Percentiles rank a stretch among this genome's conserved stretches.
Evolutionary conservation across 2,888 invertebrate species (phyloP).

Genomic region (Synanthedon formicaeformis): DNA sequence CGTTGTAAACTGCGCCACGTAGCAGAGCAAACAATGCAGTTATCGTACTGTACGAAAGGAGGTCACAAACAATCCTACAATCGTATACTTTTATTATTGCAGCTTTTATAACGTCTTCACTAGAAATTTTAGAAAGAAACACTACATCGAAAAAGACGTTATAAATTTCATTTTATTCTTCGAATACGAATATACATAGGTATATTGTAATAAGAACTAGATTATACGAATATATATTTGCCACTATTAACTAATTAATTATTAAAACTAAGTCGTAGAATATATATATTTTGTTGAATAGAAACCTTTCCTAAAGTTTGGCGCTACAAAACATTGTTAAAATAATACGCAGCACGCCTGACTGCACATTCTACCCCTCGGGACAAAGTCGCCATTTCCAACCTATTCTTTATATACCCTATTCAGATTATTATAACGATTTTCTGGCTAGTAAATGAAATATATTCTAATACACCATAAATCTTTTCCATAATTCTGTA

Average conservation of each 20-base stretch:
- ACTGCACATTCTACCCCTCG: conserved; percentile 19
- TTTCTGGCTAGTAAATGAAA: neutral
- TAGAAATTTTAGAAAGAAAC: too few species aligned
- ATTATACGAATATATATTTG: too few species aligned
- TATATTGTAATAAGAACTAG: too few species aligned
- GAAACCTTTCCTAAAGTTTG: conserved; percentile 2
- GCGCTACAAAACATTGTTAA: conserved; percentile 13
- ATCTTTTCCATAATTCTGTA: too few species aligned
- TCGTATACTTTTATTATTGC: neutral
- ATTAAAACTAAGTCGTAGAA: too few species aligned
- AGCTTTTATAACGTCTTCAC: neutral
- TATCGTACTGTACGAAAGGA: conserved; percentile 3
- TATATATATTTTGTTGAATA: too few species aligned
- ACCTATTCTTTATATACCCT: conserved; percentile 23
- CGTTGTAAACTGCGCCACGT: conserved; percentile 26
- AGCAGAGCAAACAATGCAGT: conserved; percentile 13
- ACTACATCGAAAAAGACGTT: too few species aligned
- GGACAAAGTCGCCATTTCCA: conserved; percentile 16
- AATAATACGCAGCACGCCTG: conserved; percentile 28
- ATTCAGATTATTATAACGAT: conserved; percentile 19
- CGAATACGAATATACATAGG: too few species aligned
- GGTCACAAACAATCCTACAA: conserved; percentile 5
- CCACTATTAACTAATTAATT: too few species aligned
- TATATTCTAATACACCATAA: too few species aligned
- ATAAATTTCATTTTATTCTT: too few species aligned